phyloP scores from a whole-genome alignment of 1,140 invertebrate genomes.

The Eupristina koningsbergeri region DNA sequence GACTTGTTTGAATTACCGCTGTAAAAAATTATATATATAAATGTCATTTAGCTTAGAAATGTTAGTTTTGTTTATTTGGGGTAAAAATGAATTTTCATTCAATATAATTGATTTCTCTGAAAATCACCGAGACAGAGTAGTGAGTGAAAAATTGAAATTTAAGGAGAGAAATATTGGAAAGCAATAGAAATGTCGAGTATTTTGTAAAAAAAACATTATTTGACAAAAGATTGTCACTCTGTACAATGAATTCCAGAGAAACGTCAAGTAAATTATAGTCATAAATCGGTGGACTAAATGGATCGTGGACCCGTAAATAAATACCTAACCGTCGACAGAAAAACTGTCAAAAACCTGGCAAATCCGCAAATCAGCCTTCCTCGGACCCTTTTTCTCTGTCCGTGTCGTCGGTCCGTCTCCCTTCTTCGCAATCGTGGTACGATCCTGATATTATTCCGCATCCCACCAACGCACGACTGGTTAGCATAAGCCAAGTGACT shows the following conservation, averaged over 20 bases:
- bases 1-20: no score
- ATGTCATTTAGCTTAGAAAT: not conserved
- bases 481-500: constrained; percentile 59
- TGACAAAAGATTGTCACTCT: not conserved
- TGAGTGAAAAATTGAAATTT: not conserved
- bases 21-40: not conserved
- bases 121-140: not conserved
- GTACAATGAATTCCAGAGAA: not conserved
- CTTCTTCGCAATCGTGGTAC: constrained; percentile 54
- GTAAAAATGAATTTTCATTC: not conserved
- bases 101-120: not conserved
- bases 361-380: constrained; percentile 46
- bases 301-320: constrained; percentile 29
- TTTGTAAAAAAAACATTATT: constrained; percentile 1
- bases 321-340: constrained; percentile 38
- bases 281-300: constrained; percentile 23
- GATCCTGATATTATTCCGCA: constrained; percentile 64
- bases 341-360: constrained; percentile 31
- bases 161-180: not conserved
- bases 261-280: constrained; percentile 29
- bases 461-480: constrained; percentile 45
- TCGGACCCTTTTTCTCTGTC: constrained; percentile 31
- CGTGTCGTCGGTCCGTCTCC: not conserved
- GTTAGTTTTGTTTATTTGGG: not conserved
- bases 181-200: not conserved